Base-by-base conservation (phyloP, 37 sponge, comb jelly and placozoan species). In the Crambe crambe region DNA sequence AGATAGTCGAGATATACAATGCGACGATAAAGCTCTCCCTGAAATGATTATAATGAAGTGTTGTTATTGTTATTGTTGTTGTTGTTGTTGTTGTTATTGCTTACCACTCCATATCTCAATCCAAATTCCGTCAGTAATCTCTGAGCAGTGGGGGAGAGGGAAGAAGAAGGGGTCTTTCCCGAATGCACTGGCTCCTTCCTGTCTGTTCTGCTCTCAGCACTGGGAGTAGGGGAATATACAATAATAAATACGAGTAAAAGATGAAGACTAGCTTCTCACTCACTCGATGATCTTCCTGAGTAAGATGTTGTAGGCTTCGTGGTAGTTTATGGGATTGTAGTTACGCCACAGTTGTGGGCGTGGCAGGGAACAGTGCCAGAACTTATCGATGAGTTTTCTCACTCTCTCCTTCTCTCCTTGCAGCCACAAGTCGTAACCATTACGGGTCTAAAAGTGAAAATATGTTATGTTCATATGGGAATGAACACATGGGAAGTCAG, bases 361-460 rank as follows among this genome's bases (percentile, higher is more conserved):
- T 18, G 93, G 93, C 37, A 92, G 70, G 31, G 89, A 76, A 66
- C 58, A 92, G 69, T 88, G 93, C 93, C 93, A 92, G 79, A 92
- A 92, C 74, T 88, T 88, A 37, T 92, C 89, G 20, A 92, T 72
- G 37, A 85, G 68, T 26, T 39, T 56, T 54, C 75, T 75, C 29
- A 92, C 88, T 57, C 86, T 40, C 58, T 76, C 69, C 69, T 88
- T 92, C 89, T 92, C 93, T 30, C 44, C 75, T 62, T 85, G 86
- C 20, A 92, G 70, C 93, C 93, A 92, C 40, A 81, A 59, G n/a
- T 92, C 93, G 65, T 92, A 92, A 37, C 89, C 89, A 78, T 88
- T 88, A n/a, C 85, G 80, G 18, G 89, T 85, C 88, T 92, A 70
- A 4, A 21, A 42, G 2, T 22, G 40, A 9, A 12, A 26, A 61